These are phyloP conservation scores for Ridgeia piscesae DNA, from an alignment of 1,140 invertebrate species.

Conservation along the genomic window DNA sequence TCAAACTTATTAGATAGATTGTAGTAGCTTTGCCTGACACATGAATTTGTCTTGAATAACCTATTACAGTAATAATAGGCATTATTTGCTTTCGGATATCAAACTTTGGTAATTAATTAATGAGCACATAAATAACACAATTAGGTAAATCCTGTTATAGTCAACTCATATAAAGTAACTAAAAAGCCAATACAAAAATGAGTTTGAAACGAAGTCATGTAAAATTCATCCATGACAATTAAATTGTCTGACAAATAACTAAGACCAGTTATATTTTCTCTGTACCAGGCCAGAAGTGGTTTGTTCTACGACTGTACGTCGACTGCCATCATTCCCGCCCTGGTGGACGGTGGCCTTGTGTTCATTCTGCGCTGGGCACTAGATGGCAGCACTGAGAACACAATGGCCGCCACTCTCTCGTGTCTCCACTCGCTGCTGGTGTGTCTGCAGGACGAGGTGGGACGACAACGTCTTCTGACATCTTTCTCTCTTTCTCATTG, in stretches of 20 bases:
- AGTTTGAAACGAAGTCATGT: too few species aligned
- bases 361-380: constrained; percentile 80
- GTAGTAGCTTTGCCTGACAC: not conserved
- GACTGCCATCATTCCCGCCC: constrained; percentile 55
- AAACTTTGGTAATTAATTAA: too few species aligned
- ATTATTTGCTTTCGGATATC: too few species aligned
- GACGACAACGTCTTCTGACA: not conserved
- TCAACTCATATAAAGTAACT: too few species aligned
- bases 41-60: not conserved
- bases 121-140: too few species aligned
- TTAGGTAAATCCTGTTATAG: too few species aligned
- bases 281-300: constrained; percentile 51
- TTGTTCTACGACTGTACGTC: constrained; percentile 63
- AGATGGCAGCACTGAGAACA: constrained; percentile 76
- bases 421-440: constrained; percentile 74
- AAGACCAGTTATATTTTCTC: not conserved
- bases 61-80: not conserved
- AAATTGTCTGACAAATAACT: not conserved
- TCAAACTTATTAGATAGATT: too few species aligned
- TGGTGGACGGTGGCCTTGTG: constrained; percentile 69
- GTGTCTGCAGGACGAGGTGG: constrained; percentile 73
- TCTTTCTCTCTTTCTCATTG: not conserved
- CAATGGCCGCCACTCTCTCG: constrained; percentile 73
- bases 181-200: too few species aligned
- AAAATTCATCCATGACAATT: not conserved